Evolutionary conservation across 2,113 vertebrate genomes (phyloP), one percentile per base, ranked within the genome.

Genomic region (Neodon shergylaensis): DNA sequence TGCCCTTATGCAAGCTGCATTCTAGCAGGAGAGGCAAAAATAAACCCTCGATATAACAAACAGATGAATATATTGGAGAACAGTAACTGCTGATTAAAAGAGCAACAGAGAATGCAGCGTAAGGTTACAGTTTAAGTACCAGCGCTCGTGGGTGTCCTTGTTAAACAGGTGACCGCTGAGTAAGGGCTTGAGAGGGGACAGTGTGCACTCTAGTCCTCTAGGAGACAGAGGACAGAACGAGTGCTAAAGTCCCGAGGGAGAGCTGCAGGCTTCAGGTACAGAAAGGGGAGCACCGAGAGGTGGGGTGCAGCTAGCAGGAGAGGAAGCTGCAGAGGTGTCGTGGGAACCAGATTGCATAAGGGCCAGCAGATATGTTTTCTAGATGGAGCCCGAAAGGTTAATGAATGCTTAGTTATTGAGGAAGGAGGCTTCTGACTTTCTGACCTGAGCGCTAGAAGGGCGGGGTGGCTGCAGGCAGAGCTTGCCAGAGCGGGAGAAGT

Each of bases 61-160:
- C 73, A 92, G 94, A 8, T 89, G 74, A 88, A 73, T 42, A 58
- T 87, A 84, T 90, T 79, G 92, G 88, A 94, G 61, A n/a, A 65
- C 47, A 49, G n/a, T 87, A 49, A 88, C 24, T 70, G n/a, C n/a
- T 85, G 42, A 16, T 81, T 42, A 2, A 22, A 84, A 95, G 72
- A 88, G 52, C 9, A 49, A 81, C 33, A 77, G 54, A 74, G 16
- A 72, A 39, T 7, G 14, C 24, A 88, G 31, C 33, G 0, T 76
- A 74, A 74, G 31, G 44, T n/a, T 85, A 76, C 86, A 76, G 42
- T 73, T 81, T 95, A 74, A 78, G 24, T 44, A 65, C 26, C 31
- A 17, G 28, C 73, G 6, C 7, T 79, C 74, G 36, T 74, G 47
- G 68, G 94, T 49, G 24, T 54, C 22, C 81, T 85, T 92, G 82